Evolutionary conservation across 1,140 invertebrate species (phyloP).

Genomic region (Chionoecetes opilio): DNA sequence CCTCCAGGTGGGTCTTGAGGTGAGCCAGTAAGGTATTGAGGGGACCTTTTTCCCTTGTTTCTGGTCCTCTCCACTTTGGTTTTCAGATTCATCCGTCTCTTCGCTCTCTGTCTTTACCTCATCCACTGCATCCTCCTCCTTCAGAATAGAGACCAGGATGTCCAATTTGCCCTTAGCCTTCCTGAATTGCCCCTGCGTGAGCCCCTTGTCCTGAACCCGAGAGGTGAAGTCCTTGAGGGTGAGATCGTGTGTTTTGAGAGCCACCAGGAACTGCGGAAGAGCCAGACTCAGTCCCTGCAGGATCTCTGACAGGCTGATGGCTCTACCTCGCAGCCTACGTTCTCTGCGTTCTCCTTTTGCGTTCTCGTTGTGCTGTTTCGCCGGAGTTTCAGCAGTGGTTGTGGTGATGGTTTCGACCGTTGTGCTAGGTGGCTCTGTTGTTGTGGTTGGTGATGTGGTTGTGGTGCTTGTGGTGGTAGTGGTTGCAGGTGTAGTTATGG

Average conservation of each 20-base stretch:
- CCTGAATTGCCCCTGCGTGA: conserved; percentile 73
- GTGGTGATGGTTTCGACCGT: background rate
- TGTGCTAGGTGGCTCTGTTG: background rate
- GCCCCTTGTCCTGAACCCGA: conserved; percentile 61
- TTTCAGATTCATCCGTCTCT: background rate
- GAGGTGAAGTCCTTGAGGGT: conserved; percentile 74
- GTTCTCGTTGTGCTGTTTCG: background rate
- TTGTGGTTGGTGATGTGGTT: background rate
- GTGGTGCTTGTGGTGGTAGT: background rate
- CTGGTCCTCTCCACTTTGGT: background rate
- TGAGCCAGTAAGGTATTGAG: conserved; percentile 55
- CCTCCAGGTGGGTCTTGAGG: conserved; percentile 60
- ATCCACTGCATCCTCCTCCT: background rate
- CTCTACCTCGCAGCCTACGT: background rate
- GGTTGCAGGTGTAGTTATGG: background rate
- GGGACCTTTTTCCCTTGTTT: conserved; percentile 7
- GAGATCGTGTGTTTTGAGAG: conserved; percentile 72
- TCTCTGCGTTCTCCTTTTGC: background rate
- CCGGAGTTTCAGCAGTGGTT: background rate
- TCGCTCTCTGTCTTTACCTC: background rate
- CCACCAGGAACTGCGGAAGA: conserved; percentile 79
- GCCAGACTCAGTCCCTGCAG: conserved; percentile 72
- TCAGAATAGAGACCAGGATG: conserved; percentile 60
- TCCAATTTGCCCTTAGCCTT: conserved; percentile 66
- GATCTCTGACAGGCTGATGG: conserved; percentile 79